phyloP scores from a whole-genome alignment of 1,140 invertebrate species.

The Drosophila gunungcola region DNA sequence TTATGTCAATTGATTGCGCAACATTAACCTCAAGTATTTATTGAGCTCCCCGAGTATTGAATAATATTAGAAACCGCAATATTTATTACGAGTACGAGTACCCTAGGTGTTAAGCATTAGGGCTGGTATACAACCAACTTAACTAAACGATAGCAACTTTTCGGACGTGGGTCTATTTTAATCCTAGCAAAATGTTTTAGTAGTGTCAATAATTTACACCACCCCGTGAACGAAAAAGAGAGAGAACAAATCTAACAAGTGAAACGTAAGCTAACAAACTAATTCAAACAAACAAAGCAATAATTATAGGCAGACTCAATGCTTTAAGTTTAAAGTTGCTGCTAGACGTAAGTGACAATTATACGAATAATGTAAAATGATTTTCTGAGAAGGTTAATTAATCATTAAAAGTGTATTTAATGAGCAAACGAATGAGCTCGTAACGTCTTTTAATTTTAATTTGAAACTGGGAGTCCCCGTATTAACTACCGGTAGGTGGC shows the following conservation, averaged over 20 bases:
- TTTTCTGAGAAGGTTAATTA: conserved; percentile 76
- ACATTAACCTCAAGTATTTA: conserved; percentile 54
- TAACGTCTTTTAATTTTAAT: conserved; percentile 7
- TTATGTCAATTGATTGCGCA: conserved; percentile 61
- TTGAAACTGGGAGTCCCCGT: not conserved
- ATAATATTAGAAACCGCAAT: conserved; percentile 51
- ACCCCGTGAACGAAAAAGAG: conserved; percentile 28
- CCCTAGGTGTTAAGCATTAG: conserved; percentile 54
- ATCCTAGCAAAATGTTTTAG: conserved; percentile 62
- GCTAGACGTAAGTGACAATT: conserved; percentile 65
- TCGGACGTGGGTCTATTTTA: conserved; percentile 54
- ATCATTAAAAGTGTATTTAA: conserved; percentile 52
- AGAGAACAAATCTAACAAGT: conserved; percentile 28
- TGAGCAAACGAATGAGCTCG: conserved; percentile 3
- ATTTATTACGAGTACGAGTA: conserved; percentile 45
- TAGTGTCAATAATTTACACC: conserved; percentile 81
- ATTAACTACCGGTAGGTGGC: not conserved
- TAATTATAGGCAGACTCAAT: conserved; percentile 62
- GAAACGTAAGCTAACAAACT: conserved; percentile 67
- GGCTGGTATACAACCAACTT: conserved; percentile 36
- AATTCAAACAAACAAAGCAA: conserved; percentile 63
- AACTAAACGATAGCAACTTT: conserved; percentile 30
- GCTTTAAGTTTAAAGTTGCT: conserved; percentile 72
- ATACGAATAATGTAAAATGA: conserved; percentile 67
- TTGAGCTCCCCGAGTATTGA: conserved; percentile 52